These are phyloP conservation scores for Zaprionus ghesquierei DNA, from an alignment of 1,140 invertebrate species.

Conservation along the genomic window DNA sequence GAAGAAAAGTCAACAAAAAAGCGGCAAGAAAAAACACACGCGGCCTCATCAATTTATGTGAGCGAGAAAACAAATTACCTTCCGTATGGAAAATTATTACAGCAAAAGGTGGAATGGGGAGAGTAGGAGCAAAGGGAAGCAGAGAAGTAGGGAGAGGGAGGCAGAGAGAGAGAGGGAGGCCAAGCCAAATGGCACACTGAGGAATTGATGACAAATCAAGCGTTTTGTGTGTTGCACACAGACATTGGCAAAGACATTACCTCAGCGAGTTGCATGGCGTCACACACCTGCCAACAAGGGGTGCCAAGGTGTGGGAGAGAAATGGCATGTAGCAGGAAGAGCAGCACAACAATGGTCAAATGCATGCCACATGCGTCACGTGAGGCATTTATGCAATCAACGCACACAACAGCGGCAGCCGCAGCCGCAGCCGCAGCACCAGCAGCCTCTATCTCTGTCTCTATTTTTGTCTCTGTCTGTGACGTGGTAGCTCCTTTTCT, in stretches of 20 bases:
- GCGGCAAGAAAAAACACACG: constrained; percentile 1
- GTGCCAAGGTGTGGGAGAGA: background rate
- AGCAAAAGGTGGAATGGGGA: background rate
- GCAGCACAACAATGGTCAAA: constrained; percentile 29
- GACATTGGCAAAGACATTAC: background rate
- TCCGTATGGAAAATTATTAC: constrained; percentile 73
- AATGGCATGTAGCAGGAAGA: constrained; percentile 6
- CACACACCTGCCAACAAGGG: constrained; percentile 31
- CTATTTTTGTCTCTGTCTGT: background rate
- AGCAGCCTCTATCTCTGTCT: background rate
- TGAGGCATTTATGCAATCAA: constrained; percentile 46
- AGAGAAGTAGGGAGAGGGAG: background rate
- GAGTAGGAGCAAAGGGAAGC: constrained; percentile 21
- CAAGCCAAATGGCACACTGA: constrained; percentile 30
- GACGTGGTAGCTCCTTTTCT: background rate
- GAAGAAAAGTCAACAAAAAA: constrained; percentile 27
- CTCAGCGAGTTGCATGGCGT: background rate
- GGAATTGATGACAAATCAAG: constrained; percentile 71
- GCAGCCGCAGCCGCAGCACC: no score
- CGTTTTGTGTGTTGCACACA: constrained; percentile 55
- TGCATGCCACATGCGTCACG: constrained; percentile 42
- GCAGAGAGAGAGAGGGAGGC: background rate
- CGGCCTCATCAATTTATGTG: constrained; percentile 66
- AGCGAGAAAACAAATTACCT: constrained; percentile 72
- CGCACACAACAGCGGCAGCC: constrained; percentile 14